phyloP scores from a whole-genome alignment of 1,140 invertebrate species.

The Holcopasites calliopsidis region DNA sequence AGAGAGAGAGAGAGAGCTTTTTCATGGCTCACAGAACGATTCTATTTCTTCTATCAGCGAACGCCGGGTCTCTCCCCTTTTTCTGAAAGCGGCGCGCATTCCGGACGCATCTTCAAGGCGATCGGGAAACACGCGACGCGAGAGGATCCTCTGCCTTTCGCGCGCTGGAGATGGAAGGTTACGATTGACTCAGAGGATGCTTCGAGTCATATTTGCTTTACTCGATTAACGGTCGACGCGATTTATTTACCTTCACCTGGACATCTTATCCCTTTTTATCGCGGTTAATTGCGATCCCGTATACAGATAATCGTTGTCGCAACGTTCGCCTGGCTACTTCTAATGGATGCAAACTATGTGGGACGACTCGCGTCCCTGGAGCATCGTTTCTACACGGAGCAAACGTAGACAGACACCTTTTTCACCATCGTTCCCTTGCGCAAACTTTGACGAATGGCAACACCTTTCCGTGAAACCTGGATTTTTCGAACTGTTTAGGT shows the following conservation, averaged over 20 bases:
- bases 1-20: too few relatives aligned
- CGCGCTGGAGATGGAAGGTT: conserved; percentile 18
- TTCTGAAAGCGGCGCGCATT: background rate
- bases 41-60: conserved; percentile 10
- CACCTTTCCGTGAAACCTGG: background rate
- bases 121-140: conserved; percentile 20
- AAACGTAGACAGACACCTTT: background rate
- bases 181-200: conserved; percentile 36
- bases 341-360: background rate
- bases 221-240: conserved; percentile 1
- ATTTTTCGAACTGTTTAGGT: too few relatives aligned
- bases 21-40: too few relatives aligned
- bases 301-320: conserved; percentile 16
- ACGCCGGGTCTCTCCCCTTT: conserved; percentile 1
- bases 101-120: conserved; percentile 23
- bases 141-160: conserved; percentile 39
- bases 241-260: conserved; percentile 14
- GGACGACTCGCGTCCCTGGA: background rate
- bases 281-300: conserved; percentile 31
- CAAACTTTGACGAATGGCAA: background rate
- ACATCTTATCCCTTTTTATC: conserved; percentile 26
- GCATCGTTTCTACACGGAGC: too few relatives aligned
- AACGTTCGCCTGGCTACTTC: background rate
- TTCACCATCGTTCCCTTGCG: background rate
- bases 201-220: conserved; percentile 38